Conservation (phyloP, 2,113 vertebrate species). For the Emydocephalus ijimae region DNA sequence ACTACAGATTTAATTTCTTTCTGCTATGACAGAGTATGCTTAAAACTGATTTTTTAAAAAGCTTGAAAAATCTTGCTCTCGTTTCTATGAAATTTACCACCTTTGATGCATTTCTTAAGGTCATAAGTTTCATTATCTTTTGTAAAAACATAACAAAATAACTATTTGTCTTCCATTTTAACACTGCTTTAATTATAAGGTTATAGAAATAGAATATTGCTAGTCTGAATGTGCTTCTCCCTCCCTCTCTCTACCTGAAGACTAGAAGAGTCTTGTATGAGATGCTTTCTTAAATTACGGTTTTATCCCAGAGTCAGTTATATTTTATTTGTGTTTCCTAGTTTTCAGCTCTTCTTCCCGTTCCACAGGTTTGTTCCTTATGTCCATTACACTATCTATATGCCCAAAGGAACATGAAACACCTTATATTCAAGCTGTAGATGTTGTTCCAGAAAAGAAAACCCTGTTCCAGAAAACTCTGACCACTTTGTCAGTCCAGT, state of each 20-base stretch:
- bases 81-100: neutral
- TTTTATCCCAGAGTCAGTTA: neutral
- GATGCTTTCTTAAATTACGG: neutral
- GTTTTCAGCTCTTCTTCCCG: neutral
- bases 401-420: neutral
- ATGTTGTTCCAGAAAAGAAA: neutral
- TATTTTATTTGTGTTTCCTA: neutral
- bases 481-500: neutral
- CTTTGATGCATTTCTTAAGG: neutral
- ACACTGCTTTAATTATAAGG: neutral
- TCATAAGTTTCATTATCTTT: neutral
- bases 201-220: neutral
- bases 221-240: neutral
- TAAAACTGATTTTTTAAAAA: neutral
- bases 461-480: neutral
- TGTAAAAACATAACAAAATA: neutral
- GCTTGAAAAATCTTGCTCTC: neutral
- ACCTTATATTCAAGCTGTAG: neutral
- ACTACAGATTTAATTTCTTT: neutral
- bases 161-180: neutral
- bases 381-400: neutral
- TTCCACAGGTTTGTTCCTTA: neutral
- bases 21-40: neutral
- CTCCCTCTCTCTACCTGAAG: neutral
- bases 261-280: neutral